These are phyloP conservation scores for Channallabes apus DNA, from an alignment of 2,797 vertebrate species.

Conservation along the genomic window DNA sequence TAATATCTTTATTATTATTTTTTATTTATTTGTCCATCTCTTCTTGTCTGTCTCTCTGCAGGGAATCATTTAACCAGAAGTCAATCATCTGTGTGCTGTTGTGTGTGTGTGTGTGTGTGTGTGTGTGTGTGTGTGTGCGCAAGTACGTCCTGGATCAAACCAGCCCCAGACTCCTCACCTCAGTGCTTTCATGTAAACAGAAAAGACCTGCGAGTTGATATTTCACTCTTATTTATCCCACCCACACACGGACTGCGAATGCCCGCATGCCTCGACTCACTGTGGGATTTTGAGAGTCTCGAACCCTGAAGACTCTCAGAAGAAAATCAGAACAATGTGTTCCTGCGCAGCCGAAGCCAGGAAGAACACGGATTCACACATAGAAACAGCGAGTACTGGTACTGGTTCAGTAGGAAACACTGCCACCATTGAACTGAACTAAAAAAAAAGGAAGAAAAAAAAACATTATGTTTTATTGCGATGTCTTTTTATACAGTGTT, in stretches of 20 bases:
- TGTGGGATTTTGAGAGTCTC: neutral
- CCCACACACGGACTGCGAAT: neutral
- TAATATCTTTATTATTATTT: neutral
- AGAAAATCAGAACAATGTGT: conserved; percentile 11
- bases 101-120: conserved; percentile 21
- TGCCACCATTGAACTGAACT: neutral
- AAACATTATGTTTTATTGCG: neutral
- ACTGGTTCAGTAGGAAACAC: neutral
- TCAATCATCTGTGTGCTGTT: neutral
- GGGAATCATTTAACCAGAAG: conserved; percentile 74
- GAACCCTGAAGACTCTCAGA: neutral
- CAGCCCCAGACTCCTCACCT: conserved; percentile 9
- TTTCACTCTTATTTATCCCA: neutral
- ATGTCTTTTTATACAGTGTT: neutral
- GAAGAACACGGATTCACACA: neutral
- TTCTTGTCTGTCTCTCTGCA: conserved; percentile 47
- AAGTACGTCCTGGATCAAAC: conserved; percentile 21
- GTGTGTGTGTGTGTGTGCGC: conserved; percentile 6
- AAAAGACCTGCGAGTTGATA: neutral
- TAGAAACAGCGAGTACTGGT: neutral
- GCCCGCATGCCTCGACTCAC: neutral
- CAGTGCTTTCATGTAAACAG: conserved; percentile 5
- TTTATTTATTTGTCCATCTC: neutral
- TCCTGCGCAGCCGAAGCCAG: neutral
- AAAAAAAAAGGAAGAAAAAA: neutral